Evolutionary conservation across 2,888 invertebrate genomes (phyloP).

Genomic region (Caenorhabditis imperialis): DNA sequence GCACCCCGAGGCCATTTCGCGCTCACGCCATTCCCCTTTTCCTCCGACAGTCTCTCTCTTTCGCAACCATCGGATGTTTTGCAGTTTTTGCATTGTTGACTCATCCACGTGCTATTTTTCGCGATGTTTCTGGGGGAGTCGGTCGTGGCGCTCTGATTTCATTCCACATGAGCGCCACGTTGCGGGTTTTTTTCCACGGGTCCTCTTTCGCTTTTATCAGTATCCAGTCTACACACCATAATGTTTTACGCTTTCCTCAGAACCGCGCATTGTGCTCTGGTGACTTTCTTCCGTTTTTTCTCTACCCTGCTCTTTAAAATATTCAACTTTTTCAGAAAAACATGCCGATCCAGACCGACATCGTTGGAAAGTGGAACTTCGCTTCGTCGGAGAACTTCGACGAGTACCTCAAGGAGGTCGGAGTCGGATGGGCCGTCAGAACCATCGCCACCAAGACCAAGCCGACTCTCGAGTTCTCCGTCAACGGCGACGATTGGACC

Average conservation of each 20-base stretch:
- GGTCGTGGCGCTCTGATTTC: background rate
- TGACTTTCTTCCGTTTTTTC: slow-evolving; percentile 3
- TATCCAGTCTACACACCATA: background rate
- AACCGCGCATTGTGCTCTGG: slow-evolving; percentile 47
- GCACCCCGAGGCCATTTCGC: slow-evolving; percentile 41
- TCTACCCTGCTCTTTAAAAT: background rate
- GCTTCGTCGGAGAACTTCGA: slow-evolving; percentile 75
- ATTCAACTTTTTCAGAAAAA: slow-evolving; percentile 33
- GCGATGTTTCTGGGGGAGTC: background rate
- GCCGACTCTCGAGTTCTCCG: slow-evolving; percentile 70
- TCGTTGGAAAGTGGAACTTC: slow-evolving; percentile 77
- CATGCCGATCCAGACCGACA: slow-evolving; percentile 60
- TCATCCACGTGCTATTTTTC: slow-evolving; percentile 22
- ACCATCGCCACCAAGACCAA: slow-evolving; percentile 73
- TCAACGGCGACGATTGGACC: slow-evolving; percentile 73
- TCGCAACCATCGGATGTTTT: slow-evolving; percentile 36
- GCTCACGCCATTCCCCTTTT: slow-evolving; percentile 39
- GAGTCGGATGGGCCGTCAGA: slow-evolving; percentile 74
- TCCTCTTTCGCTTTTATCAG: background rate
- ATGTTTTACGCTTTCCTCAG: slow-evolving; percentile 38
- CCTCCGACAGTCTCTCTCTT: slow-evolving; percentile 23
- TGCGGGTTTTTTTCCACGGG: slow-evolving; percentile 1
- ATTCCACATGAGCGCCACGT: slow-evolving; percentile 6
- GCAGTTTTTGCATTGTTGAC: slow-evolving; percentile 26
- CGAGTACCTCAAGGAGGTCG: slow-evolving; percentile 74